Evolutionary conservation across 2,888 invertebrate genomes (phyloP).

Genomic region (Sphinx pinastri): DNA sequence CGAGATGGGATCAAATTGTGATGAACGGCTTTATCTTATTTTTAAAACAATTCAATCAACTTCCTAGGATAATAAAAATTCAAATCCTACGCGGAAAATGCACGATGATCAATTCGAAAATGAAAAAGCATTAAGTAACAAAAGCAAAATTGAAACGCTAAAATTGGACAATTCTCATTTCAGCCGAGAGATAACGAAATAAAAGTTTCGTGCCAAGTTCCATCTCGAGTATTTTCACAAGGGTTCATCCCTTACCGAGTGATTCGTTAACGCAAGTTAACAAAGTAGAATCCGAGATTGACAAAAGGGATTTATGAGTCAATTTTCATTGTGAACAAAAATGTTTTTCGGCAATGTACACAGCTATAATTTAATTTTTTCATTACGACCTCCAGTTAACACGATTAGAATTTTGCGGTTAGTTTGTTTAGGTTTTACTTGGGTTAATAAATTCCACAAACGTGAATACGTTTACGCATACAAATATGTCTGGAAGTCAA

Average conservation of each 20-base stretch:
- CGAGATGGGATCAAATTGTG: slow-evolving; percentile 13
- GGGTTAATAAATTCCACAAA: slow-evolving; percentile 18
- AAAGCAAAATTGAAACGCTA: slow-evolving; percentile 34
- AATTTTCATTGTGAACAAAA: slow-evolving; percentile 52
- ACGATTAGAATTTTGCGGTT: slow-evolving; percentile 7
- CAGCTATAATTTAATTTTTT: slow-evolving; percentile 33
- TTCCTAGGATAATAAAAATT: background rate
- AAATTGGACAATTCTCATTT: slow-evolving; percentile 46
- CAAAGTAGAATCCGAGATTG: slow-evolving; percentile 50
- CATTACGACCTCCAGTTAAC: slow-evolving; percentile 16
- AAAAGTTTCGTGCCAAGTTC: slow-evolving; percentile 49
- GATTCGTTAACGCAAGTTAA: slow-evolving; percentile 52
- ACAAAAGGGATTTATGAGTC: slow-evolving; percentile 42
- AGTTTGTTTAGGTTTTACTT: slow-evolving; percentile 25
- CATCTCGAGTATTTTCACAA: slow-evolving; percentile 40
- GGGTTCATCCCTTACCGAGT: slow-evolving; percentile 42
- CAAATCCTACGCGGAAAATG: background rate
- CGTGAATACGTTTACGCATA: background rate
- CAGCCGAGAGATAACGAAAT: slow-evolving; percentile 56
- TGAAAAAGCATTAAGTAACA: slow-evolving; percentile 31
- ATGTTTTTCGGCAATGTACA: background rate
- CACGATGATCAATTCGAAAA: slow-evolving; percentile 30
- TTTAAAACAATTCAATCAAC: background rate
- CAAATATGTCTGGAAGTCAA: background rate
- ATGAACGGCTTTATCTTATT: background rate